Evolutionary conservation across 2,113 vertebrate genomes (phyloP), one percentile per base, ranked within the genome.

Genomic region (Tetrao urogallus): DNA sequence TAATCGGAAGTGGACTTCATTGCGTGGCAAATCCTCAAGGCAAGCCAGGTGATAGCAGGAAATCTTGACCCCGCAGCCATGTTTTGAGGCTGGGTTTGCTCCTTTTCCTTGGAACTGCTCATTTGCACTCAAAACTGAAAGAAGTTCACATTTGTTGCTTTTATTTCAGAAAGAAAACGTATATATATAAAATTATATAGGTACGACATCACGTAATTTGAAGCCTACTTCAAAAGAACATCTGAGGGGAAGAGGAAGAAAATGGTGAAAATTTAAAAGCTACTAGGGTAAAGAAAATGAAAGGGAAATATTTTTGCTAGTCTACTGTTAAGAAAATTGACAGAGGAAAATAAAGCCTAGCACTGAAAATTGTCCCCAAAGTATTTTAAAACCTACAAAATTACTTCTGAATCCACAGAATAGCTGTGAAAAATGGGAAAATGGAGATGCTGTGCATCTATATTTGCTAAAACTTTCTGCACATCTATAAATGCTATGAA

Each of bases 361-460:
- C 6, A 45, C 6, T 66, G 74, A 56, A 74, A 87, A 60, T 15
- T 38, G 22, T 17, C 24, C 48, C 64, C 12, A 14, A 32, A 60
- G 34, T 58, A 30, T 77, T 88, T 47, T 7, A 27, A 88, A 80
- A 63, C 21, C 9, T 17, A 50, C 9, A 74, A 61, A 80, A 88
- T 64, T 36, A 57, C 61, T 89, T 83, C 47, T 36, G 58, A 78
- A 78, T 27, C 8, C 27, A 48, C 32, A 69, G 42, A 76, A 50
- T 8, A 89, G 45, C 50, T 91, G 75, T 58, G 66, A 63, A 42
- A 91, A 93, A 57, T 27, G 28, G 40, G 43, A 17, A 75, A 58
- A 48, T 27, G 27, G 19, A 71, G 40, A 66, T 7, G 10, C 22
- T 73, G 66, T 2, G 1, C 12, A 54, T 60, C 16, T 64, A 56